Base-by-base conservation (phyloP, 37 sponge, comb jelly and placozoan genomes). In the Sycon ciliatum region DNA sequence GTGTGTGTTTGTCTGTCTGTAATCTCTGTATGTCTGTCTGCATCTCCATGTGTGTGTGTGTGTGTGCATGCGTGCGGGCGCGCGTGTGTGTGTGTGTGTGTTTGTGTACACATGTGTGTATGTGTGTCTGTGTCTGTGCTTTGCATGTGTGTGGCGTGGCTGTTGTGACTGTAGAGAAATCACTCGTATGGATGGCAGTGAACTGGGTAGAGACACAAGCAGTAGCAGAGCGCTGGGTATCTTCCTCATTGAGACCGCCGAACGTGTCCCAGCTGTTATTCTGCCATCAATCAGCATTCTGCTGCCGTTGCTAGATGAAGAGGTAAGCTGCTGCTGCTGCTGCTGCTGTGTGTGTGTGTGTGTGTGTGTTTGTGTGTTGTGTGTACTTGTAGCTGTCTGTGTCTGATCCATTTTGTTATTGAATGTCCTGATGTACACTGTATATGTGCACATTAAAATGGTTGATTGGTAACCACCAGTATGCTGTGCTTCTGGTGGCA, bases 251-350 rank as follows among this genome's bases (percentile, higher is more conserved):
- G 90, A 86, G 68, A 30, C 89, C 18, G 56, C 77, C 5, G 73
- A 58, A 56, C 52, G 53, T 6, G 56, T 86, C 2, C 87, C 91
- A 2, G 69, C 32, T 1, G 73, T 56, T 1, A 73, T 94, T 20
- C 73, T 76, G 9, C 82, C 87, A 1, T 36, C 64, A 11, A 66
- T 94, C 49, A 79, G 71, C 64, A 75, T 74, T 20, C 82, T 94
- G 0, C 74, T 94, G 30, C 87, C 85, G 36, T 91, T 89, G 39
- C 76, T 94, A 29, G 77, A 66, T 37, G 90, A 87, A 36, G 95
- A 94, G 83, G 87, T 85, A 32, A 9, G n/a, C 65, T 18, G 49
- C 49, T 9, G n/a, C n/a, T n/a, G n/a, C n/a, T n/a, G n/a, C n/a
- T n/a, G n/a, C n/a, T n/a, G n/a, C n/a, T n/a, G n/a, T n/a, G n/a